Evolutionary conservation across 2,113 vertebrate genomes (phyloP), one percentile per base, ranked within the genome.

Genomic region (Sceloporus tristichus): DNA sequence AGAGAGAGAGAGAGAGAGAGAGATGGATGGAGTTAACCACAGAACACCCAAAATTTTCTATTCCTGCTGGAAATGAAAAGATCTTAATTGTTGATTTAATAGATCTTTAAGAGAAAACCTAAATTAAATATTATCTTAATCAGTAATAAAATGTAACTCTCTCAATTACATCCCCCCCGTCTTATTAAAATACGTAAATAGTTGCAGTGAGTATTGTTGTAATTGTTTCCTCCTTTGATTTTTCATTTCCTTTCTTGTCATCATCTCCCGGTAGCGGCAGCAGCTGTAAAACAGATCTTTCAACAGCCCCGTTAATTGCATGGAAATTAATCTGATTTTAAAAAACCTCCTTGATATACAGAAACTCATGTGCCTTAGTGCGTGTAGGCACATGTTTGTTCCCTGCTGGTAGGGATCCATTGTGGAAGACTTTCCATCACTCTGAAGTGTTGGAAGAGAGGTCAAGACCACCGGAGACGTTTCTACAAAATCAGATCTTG

Each of bases 201-300:
- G 92, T 95, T 94, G 94, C 93, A 90, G 92, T 0, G 53, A 93
- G 92, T 90, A 95, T 95, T 95, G 95, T 95, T 95, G 94, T 96
- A 96, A 96, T 96, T 95, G 95, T 96, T 95, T 95, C 95, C 95
- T 94, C 94, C 94, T 95, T 95, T 95, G 95, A 96, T 96, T 96
- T 86, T 96, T 95, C 94, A 96, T 94, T 96, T 96, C 95, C 95
- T 96, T 92, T 92, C 94, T 95, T 96, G 93, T 95, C 95, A 94
- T 95, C 95, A 95, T 95, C 94, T 95, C 91, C 91, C 94, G 92
- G 93, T 91, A 88, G 93, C 42, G 0, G 90, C 93, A 71, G 94
- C 94, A 95, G 95, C 94, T 95, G 94, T 94, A 95, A 94, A 93
- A 92, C 91, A 95, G 90, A 93, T 92, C 94, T 94, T 95, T 95